Base-by-base conservation (phyloP, 2,113 vertebrate species). In the Toxotes jaculatrix region DNA sequence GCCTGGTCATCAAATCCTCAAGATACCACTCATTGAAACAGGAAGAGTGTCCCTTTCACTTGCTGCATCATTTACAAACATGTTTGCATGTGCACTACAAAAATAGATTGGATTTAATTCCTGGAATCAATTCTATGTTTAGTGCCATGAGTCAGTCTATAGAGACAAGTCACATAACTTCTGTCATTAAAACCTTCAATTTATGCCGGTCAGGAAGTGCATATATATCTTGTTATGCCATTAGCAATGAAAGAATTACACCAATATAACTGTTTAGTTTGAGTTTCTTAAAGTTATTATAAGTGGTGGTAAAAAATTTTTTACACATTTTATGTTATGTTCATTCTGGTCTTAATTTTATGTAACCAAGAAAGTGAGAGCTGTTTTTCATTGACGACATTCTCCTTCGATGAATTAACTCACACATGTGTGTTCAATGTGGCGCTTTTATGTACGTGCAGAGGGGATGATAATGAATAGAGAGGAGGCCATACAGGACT, bases 361-460 rank as follows among this genome's bases (percentile, higher is more conserved):
- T 47, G 32, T 27, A 63, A 65, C 23, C 27, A 53, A 73, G 27
- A 63, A 61, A 71, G 16, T 16, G 64, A 71, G 38, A 65, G 68
- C 73, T 83, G 85, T 51, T 84, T 72, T 70, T 65, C 68, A 85
- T 88, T 83, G 77, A 47, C 80, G 27, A 21, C 70, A 70, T 74
- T 60, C 45, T 60, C 17, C 49, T 66, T 56, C 6, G 36, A 19
- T 74, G 31, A 82, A 75, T 69, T 19, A 80, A 64, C 77, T 77
- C 60, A 75, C 59, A 87, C 42, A 74, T 62, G 69, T 86, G 77
- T 59, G 74, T 88, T 79, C 62, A 82, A 72, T 63, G 47, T 83
- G 60, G 13, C 6, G n/a, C 11, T 82, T 82, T 64, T 66, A 70
- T 70, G 47, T 56, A 71, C 47, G 57, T 68, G 74, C 57, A 84